Conservation (phyloP, 2,888 invertebrate species). For the Orthosia incerta region DNA sequence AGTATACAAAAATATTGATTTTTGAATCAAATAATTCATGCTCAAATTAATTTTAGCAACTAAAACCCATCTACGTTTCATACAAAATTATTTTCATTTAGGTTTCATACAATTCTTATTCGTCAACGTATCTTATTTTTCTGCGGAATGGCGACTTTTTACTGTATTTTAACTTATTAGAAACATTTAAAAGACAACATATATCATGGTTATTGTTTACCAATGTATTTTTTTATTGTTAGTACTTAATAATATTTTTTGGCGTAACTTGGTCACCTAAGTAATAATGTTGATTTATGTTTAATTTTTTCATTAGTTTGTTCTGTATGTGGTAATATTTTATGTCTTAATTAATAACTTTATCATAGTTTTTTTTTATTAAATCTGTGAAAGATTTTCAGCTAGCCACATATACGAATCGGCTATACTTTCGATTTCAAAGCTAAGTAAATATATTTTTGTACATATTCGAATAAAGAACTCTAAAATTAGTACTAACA, state of each 20-base stretch:
- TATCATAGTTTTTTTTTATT: neutral
- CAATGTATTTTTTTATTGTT: conserved; percentile 23
- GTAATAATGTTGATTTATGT: conserved; percentile 39
- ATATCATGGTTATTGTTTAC: conserved; percentile 14
- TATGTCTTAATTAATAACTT: neutral
- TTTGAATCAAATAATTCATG: neutral
- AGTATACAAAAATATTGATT: too few species aligned
- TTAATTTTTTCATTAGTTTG: conserved; percentile 36
- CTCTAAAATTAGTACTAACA: too few species aligned
- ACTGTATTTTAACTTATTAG: neutral
- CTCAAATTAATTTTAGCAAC: conserved; percentile 1
- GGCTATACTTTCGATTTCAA: too few species aligned
- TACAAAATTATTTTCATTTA: conserved; percentile 2
- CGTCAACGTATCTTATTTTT: neutral
- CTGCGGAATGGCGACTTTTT: neutral
- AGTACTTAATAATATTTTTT: conserved; percentile 27
- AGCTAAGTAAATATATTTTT: too few species aligned
- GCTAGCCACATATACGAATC: too few species aligned
- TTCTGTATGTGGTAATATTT: conserved; percentile 5
- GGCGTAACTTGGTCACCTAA: conserved; percentile 35
- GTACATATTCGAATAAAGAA: too few species aligned
- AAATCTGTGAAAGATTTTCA: too few species aligned
- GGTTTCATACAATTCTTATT: neutral
- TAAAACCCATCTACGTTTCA: conserved; percentile 5
- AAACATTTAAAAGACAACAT: neutral